phyloP scores from a whole-genome alignment of 1,140 invertebrate species.

The Drosophila parvula region DNA sequence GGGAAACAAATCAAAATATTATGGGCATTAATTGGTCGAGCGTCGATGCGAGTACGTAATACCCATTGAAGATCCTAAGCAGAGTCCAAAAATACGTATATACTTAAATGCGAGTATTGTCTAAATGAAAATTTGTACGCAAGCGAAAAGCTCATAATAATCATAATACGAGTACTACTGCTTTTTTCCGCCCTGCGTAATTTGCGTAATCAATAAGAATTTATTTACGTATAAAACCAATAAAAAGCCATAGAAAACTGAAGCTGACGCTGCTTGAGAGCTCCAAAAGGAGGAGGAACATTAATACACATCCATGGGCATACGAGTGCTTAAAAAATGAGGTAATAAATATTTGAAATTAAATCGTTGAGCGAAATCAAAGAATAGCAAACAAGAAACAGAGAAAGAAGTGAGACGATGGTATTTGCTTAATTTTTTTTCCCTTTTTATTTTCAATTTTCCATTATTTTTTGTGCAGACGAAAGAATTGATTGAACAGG shows the following conservation, averaged over 20 bases:
- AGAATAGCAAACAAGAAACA: conserved; percentile 39
- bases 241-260: conserved; percentile 49
- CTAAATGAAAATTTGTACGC: conserved; percentile 45
- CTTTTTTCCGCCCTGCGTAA: conserved; percentile 18
- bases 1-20: conserved; percentile 55
- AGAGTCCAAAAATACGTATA: conserved; percentile 31
- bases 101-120: conserved; percentile 16
- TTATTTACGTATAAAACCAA: conserved; percentile 56
- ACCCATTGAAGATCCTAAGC: conserved; percentile 58
- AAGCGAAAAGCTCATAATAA: conserved; percentile 42
- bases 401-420: neutral
- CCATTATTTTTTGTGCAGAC: conserved; percentile 4
- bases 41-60: conserved; percentile 39
- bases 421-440: conserved; percentile 9
- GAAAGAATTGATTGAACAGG: conserved; percentile 44
- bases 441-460: neutral
- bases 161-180: conserved; percentile 38
- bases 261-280: conserved; percentile 20
- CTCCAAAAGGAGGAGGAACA: neutral
- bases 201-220: conserved; percentile 67
- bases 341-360: conserved; percentile 60
- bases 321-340: conserved; percentile 31
- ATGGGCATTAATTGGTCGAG: conserved; percentile 40
- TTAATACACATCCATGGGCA: conserved; percentile 12
- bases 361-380: conserved; percentile 49